A percentile compares a stretch with the other conserved stretches of the same genome.
Conservation (phyloP, 2,888 invertebrate species). For the Oxyteleia sp. region DNA sequence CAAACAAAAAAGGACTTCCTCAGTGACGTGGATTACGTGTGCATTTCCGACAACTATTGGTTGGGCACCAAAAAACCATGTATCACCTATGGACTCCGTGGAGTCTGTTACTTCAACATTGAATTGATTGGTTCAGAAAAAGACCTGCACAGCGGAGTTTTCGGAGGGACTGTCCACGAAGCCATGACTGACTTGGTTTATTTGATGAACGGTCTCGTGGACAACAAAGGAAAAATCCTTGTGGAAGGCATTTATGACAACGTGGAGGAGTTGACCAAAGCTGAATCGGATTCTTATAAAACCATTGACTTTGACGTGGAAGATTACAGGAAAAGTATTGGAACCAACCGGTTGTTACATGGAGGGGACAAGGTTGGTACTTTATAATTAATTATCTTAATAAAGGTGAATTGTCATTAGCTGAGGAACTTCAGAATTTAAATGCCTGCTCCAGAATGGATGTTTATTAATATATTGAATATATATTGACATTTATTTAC, state of each 20-base stretch:
- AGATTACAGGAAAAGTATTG: constrained; percentile 92
- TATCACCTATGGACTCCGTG: constrained; percentile 98
- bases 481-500: too few relatives aligned
- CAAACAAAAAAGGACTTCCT: constrained; percentile 93
- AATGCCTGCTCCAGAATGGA: too few relatives aligned
- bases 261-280: constrained; percentile 92
- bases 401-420: too few relatives aligned
- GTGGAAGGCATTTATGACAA: constrained; percentile 94
- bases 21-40: constrained; percentile 95
- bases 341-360: constrained; percentile 91
- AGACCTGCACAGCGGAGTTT: constrained; percentile 98
- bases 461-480: too few relatives aligned
- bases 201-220: constrained; percentile 94
- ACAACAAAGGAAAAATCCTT: constrained; percentile 95
- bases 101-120: constrained; percentile 96
- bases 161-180: constrained; percentile 97
- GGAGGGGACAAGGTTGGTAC: constrained; percentile 91
- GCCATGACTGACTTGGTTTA: constrained; percentile 97
- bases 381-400: too few relatives aligned
- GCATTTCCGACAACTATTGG: constrained; percentile 99
- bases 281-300: constrained; percentile 92
- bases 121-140: constrained; percentile 96
- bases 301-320: constrained; percentile 95
- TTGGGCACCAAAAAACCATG: constrained; percentile 98
- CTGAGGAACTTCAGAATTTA: too few relatives aligned